These are phyloP conservation scores for Borostomias antarcticus DNA, from an alignment of 2,797 vertebrate genomes.

Conservation along the genomic window DNA sequence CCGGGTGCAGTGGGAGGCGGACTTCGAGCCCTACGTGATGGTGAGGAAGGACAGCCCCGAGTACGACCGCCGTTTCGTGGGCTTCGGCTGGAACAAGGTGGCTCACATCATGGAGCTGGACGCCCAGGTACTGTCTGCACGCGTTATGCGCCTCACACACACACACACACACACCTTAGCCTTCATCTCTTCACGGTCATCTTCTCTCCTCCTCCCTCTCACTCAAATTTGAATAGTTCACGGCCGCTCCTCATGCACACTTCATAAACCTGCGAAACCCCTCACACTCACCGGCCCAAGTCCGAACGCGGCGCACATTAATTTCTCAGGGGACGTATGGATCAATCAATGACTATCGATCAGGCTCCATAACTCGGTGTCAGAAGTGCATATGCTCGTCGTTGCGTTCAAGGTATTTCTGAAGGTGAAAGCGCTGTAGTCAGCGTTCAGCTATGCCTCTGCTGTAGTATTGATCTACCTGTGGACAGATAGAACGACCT, in stretches of 20 bases:
- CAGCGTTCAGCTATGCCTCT: too few species aligned
- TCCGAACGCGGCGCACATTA: not conserved
- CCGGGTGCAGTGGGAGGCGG: slow-evolving; percentile 94
- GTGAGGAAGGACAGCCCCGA: slow-evolving; percentile 91
- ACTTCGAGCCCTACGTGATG: slow-evolving; percentile 98
- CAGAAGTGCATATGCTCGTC: not conserved
- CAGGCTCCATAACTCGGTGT: not conserved
- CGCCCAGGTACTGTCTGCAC: slow-evolving; percentile 89
- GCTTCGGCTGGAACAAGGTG: slow-evolving; percentile 99
- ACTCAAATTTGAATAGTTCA: not conserved
- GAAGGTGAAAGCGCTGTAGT: too few species aligned
- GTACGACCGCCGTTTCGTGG: slow-evolving; percentile 96
- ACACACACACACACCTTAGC: slow-evolving; percentile 22
- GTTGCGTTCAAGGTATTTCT: not conserved
- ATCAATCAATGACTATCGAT: not conserved
- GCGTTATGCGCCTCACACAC: too few species aligned
- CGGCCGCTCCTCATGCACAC: not conserved
- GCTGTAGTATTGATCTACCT: too few species aligned
- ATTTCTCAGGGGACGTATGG: not conserved
- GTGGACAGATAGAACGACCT: too few species aligned
- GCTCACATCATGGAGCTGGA: slow-evolving; percentile 99
- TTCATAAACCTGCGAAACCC: not conserved
- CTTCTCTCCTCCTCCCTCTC: not conserved
- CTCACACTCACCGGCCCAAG: not conserved
- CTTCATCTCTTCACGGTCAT: too few species aligned